Base-by-base conservation (phyloP, 1,140 invertebrate genomes). In the Charaxes varanes region DNA sequence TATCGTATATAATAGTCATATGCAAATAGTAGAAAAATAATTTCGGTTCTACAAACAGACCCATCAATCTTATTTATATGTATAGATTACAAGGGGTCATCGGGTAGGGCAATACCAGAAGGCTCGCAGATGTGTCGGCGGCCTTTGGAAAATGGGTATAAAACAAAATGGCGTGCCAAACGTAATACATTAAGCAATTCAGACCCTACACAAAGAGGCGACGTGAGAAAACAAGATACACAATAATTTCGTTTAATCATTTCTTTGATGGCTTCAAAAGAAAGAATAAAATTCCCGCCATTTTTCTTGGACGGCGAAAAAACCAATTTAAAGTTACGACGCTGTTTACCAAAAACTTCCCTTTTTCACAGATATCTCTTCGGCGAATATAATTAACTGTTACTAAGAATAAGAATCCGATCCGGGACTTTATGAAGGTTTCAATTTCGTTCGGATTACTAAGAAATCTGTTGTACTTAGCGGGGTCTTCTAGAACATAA, bases 321-420 rank as follows among this genome's bases (percentile, higher is more conserved):
- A 69, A 56, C 64, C 70, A 74, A 74, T 74, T 71, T 71, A 66
- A 73, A 74, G 58, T 74, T 67, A 62, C 50, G 58, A 52, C 57
- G 44, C 48, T 74, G 67, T 74, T 74, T 74, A 71, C 62, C 13
- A 44, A 64, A 68, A 71, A 59, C 67, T 62, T 42, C 41, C 48
- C 63, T 64, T 69, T 63, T 60, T 58, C 54, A 53, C 44, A 57
- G 62, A 62, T 73, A 72, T 73, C 61, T 60, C 59, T 69, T 63
- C 46, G 42, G 40, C 34, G 50, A 67, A 62, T 63, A 65, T 63
- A 73, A 69, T 71, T 63, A 71, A 66, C 59, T 61, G 53, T 53
- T 59, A 46, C 44, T 28, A 52, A 63, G 51, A 62, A 62, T 31
- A 49, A 44, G 33, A 54, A 55, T 55, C 46, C 34, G 51, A 50